Conservation (phyloP, 1,140 invertebrate genomes). For the Pseudomyrmex pallidus region DNA sequence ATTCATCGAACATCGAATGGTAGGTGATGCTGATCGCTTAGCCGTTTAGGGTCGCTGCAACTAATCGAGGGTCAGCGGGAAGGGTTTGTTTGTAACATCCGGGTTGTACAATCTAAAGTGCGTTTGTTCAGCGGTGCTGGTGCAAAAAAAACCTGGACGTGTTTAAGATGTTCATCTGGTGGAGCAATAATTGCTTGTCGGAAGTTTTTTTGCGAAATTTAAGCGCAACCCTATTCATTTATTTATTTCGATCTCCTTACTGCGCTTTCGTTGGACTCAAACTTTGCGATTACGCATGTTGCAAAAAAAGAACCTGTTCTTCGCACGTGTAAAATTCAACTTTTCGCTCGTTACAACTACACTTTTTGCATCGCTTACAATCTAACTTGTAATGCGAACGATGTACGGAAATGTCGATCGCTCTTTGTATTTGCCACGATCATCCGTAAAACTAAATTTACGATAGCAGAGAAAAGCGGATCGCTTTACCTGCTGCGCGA, state of each 20-base stretch:
- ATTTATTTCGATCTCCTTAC: neutral
- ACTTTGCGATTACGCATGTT: neutral
- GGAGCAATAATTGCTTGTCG: neutral
- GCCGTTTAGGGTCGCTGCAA: constrained; percentile 61
- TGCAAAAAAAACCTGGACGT: neutral
- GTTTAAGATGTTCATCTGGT: neutral
- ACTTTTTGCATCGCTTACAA: neutral
- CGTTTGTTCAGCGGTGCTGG: neutral
- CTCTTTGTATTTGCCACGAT: constrained; percentile 14
- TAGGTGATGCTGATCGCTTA: constrained; percentile 62
- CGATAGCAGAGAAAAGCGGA: constrained; percentile 31
- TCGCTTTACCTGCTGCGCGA: constrained; percentile 27
- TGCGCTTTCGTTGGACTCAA: neutral
- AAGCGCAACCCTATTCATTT: neutral
- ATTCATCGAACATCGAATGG: constrained; percentile 66
- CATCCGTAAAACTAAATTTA: constrained; percentile 52
- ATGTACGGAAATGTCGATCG: constrained; percentile 14
- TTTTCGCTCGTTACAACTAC: neutral
- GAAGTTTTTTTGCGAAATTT: neutral
- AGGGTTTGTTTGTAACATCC: constrained; percentile 57
- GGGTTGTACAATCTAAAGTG: neutral
- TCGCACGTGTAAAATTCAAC: no score
- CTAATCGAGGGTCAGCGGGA: constrained; percentile 51
- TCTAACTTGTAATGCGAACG: constrained; percentile 15
- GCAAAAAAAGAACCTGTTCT: neutral